These are phyloP conservation scores for Leptothorax acervorum DNA, from an alignment of 2,888 invertebrate species.

Conservation along the genomic window DNA sequence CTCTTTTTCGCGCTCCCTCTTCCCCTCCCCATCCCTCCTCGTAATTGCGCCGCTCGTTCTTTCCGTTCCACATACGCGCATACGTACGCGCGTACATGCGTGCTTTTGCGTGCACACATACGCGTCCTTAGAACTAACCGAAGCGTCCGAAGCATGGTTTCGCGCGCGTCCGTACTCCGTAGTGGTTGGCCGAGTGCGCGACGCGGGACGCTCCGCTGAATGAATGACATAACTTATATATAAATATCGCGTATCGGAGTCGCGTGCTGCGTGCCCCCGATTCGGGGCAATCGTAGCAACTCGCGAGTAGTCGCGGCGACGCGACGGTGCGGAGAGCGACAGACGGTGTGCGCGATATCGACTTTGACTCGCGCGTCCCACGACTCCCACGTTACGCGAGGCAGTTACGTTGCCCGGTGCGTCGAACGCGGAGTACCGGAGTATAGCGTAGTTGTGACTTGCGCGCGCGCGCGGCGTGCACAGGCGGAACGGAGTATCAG, in stretches of 20 bases:
- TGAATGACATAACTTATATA: conserved; percentile 80
- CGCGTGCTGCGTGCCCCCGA: conserved; percentile 56
- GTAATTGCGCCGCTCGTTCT: background rate
- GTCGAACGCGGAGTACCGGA: no score
- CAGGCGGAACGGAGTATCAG: background rate
- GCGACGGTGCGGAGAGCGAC: background rate
- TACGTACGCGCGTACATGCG: background rate
- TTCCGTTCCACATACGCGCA: conserved; percentile 1
- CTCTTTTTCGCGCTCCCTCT: background rate
- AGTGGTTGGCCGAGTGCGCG: conserved; percentile 46
- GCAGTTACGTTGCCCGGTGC: no score
- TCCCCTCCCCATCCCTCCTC: background rate
- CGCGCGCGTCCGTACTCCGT: background rate
- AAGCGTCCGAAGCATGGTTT: background rate
- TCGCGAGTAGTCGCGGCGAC: no score
- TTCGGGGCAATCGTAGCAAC: background rate
- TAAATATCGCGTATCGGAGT: conserved; percentile 71
- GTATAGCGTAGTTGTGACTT: no score
- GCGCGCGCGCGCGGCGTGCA: background rate
- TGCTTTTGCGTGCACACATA: background rate
- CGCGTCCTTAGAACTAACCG: background rate
- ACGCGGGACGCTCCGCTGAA: conserved; percentile 67
- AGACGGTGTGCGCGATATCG: background rate
- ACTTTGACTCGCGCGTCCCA: background rate
- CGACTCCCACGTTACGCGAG: no score